These are phyloP conservation scores for Ptyas mucosa DNA, from an alignment of 2,113 vertebrate genomes.

Conservation along the genomic window DNA sequence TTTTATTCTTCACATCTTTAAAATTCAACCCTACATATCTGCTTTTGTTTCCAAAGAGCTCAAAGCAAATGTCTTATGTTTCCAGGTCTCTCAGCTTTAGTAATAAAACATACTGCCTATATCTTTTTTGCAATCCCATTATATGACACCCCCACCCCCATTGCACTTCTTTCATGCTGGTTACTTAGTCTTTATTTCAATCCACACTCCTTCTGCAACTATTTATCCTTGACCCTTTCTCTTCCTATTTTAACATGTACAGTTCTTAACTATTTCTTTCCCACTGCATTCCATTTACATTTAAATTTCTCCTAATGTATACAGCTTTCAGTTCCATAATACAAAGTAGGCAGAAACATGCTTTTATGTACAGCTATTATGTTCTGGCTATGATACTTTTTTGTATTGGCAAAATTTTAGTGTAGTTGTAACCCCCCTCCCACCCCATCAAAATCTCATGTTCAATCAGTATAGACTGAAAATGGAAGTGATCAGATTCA, in stretches of 20 bases:
- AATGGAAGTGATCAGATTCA: neutral
- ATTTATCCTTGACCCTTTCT: neutral
- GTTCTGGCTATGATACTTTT: neutral
- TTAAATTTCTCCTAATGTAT: neutral
- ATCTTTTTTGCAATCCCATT: neutral
- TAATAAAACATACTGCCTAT: neutral
- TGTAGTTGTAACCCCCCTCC: neutral
- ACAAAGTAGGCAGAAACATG: neutral
- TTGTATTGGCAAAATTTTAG: neutral
- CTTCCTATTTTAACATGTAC: neutral
- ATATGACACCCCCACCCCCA: neutral
- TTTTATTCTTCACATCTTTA: neutral
- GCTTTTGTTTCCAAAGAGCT: neutral
- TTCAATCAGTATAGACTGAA: neutral
- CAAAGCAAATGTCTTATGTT: neutral
- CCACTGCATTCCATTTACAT: neutral
- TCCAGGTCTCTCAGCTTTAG: neutral
- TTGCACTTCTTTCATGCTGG: neutral
- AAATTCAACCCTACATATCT: neutral
- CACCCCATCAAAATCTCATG: neutral
- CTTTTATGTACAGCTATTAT: neutral
- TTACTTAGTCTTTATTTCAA: neutral
- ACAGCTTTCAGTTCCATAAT: neutral
- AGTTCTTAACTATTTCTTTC: neutral
- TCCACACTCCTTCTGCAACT: neutral